Evolutionary conservation across 1,140 invertebrate genomes (phyloP), one percentile per base, ranked within the genome.

Genomic region (Dendrolimus kikuchii): DNA sequence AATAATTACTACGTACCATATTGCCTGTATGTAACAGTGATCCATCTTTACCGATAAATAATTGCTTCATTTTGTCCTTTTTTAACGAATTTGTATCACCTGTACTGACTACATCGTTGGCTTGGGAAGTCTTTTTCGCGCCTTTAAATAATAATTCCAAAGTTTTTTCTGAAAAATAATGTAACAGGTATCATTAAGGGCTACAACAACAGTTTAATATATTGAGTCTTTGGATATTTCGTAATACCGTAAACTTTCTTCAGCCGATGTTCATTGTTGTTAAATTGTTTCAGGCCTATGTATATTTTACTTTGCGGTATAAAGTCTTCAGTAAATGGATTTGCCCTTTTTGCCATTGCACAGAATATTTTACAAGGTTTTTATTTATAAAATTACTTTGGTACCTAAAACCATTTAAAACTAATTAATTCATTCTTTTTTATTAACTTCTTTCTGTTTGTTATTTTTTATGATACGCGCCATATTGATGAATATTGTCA

Each of bases 301-400:
- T 81, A 69, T 43, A 71, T 62, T 77, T 85, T 85, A 39, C 77
- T 77, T 71, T 85, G 79, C 5, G 67, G 71, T 42, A 82, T 51
- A 56, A 64, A 81, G 50, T 82, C 81, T 48, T 82, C 81, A 23
- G 54, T 52, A 43, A 66, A 85, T 8, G 81, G 81, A 60, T 85
- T 82, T 10, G 74, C 52, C 62, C 81, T 62, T 62, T 83, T 83
- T 7, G 74, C 58, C 76, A 79, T 78, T 40, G 42, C 55, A 46
- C 6, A 43, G 23, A 3, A n/a, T 45, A 8, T 5, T 45, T 45
- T 45, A 45, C 5, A 9, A 9, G n/a, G 6, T 45, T 8, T 45
- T 8, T 45, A 10, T 5, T 40, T 39, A n/a, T 40, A n/a, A 39
- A 23, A 23, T 23, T 23, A 23, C 23, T 23, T 23, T 23, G 23